Evolutionary conservation across 2,888 invertebrate species (phyloP), one percentile per base, ranked within the genome.

Genomic region (Folsomia manolachei): DNA sequence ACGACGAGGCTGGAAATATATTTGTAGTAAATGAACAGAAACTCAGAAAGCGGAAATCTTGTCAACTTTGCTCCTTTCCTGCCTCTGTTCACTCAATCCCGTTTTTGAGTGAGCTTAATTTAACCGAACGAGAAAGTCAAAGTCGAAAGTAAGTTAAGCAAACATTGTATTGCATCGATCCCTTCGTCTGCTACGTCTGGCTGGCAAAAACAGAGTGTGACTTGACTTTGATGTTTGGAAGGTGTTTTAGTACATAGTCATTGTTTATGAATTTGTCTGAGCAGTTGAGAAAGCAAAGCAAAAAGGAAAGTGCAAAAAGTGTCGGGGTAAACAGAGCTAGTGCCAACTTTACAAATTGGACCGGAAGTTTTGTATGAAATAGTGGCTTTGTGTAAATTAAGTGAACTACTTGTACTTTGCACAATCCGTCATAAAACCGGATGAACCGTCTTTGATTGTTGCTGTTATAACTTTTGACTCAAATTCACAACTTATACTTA

Each of bases 321-420:
- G 23, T 24, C 21, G n/a, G 7, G 26, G 23, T 14, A 19, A 62
- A 21, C 56, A n/a, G n/a, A 4, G 19, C 23, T 25, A 21, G 24
- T 62, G 62, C 24, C 24, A 25, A 62, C 21, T 62, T 62, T 62
- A 62, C 62, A 62, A 62, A 62, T 62, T 62, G 23, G 18, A 39
- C 51, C 51, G 65, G 65, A 66, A 66, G 65, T 66, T 18, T 26
- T 64, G 64, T 64, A 27, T 39, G 39, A 39, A 64, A 64, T 24
- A 27, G 27, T 27, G 64, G 27, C 64, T 26, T 27, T 64, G 64
- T 64, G 64, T n/a, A 66, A 66, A 66, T 66, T 66, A 66, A 66
- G 52, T 66, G 64, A 26, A 64, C 64, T 64, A 21, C 64, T 64
- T 7, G 19, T 60, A n/a, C 7, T 60, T 21, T 60, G 60, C 62